phyloP scores from a whole-genome alignment of 2,113 vertebrate genomes.

The Anoplopoma fimbria region DNA sequence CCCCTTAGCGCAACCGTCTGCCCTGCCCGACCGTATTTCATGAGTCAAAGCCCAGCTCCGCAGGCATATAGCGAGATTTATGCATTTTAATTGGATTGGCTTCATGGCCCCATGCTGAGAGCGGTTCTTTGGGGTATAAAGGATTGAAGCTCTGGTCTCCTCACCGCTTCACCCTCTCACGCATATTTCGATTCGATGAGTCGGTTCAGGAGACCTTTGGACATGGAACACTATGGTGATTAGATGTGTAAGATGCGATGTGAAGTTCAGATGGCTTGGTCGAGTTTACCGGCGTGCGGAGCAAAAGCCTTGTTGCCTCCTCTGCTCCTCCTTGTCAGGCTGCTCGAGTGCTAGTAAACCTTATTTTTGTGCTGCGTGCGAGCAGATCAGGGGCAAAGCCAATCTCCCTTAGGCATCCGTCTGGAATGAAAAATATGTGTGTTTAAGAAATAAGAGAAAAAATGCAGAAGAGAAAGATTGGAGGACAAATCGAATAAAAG shows the following conservation, averaged over 20 bases:
- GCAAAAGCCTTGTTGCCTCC: slow-evolving; percentile 6
- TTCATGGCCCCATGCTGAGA: slow-evolving; percentile 63
- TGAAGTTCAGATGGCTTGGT: slow-evolving; percentile 28
- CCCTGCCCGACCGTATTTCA: slow-evolving; percentile 71
- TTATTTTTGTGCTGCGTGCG: slow-evolving; percentile 41
- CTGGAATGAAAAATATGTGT: slow-evolving; percentile 58
- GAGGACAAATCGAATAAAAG: slow-evolving; percentile 67
- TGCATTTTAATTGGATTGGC: slow-evolving; percentile 81
- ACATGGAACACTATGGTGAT: slow-evolving; percentile 35
- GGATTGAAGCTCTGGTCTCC: slow-evolving; percentile 44
- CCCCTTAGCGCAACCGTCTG: slow-evolving; percentile 59
- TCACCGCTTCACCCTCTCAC: slow-evolving; percentile 15
- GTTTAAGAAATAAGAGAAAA: slow-evolving; percentile 57
- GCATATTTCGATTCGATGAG: slow-evolving; percentile 28
- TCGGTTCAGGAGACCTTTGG: slow-evolving; percentile 28
- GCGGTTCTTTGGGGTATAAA: slow-evolving; percentile 63
- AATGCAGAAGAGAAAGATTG: slow-evolving; percentile 49
- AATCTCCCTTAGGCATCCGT: slow-evolving; percentile 53
- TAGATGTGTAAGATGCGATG: slow-evolving; percentile 20
- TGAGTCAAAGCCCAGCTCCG: slow-evolving; percentile 66
- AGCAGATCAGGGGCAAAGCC: slow-evolving; percentile 47
- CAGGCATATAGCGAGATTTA: slow-evolving; percentile 70
- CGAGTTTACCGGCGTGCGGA: neutral
- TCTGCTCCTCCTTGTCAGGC: slow-evolving; percentile 26
- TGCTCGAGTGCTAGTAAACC: slow-evolving; percentile 18